These are phyloP conservation scores for Mustela lutreola DNA, from an alignment of 2,113 vertebrate species.

Conservation along the genomic window DNA sequence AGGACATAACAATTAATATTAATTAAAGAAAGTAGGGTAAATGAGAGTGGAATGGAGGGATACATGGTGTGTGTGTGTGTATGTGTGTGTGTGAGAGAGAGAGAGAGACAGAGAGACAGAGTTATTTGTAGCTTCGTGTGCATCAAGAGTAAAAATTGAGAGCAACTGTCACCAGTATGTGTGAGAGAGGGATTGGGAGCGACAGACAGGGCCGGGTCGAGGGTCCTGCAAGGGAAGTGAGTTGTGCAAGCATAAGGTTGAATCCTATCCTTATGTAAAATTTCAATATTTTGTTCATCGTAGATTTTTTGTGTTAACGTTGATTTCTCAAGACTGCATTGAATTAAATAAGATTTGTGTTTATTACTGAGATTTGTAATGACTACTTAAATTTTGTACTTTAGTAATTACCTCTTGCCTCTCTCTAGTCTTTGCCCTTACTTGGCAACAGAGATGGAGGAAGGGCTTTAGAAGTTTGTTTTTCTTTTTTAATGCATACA, in stretches of 20 bases:
- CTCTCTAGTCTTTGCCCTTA: not conserved
- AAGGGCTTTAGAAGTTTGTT: not conserved
- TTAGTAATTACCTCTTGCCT: not conserved
- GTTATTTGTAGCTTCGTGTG: no score
- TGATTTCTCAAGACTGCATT: not conserved
- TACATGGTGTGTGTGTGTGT: not conserved
- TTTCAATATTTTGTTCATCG: not conserved
- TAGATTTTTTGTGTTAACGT: not conserved
- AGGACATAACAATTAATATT: not conserved
- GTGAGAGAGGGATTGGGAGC: not conserved
- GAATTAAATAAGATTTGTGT: not conserved
- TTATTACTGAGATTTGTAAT: not conserved
- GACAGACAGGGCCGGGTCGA: fast-evolving
- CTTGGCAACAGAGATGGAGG: not conserved
- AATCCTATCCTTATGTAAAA: not conserved
- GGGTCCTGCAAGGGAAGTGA: not conserved
- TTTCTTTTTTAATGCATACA: not conserved
- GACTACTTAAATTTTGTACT: not conserved
- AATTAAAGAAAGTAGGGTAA: not conserved
- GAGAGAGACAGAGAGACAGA: not conserved
- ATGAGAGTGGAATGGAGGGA: not conserved
- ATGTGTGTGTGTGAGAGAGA: not conserved
- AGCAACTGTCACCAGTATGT: not conserved
- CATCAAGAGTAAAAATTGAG: not conserved
- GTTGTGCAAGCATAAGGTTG: fast-evolving